Percentiles rank a stretch among this genome's conserved stretches.
Conservation (phyloP, 2,888 invertebrate genomes). For the Perizoma flavofasciatum region DNA sequence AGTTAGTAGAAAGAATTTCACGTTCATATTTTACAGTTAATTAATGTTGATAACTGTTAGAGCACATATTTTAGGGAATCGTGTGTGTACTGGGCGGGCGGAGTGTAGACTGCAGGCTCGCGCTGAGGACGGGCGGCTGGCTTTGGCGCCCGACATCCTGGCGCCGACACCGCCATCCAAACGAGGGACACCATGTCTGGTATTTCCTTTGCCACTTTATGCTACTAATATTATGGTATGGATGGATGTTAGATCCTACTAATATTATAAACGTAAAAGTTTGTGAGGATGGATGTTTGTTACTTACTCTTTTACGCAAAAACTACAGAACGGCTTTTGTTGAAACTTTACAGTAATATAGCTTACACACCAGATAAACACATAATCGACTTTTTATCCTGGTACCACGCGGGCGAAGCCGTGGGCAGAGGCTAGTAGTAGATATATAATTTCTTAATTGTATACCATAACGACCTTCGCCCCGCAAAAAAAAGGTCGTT, state of each 20-base stretch:
- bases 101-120: constrained; percentile 43
- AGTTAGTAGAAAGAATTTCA: constrained; percentile 15
- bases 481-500: too few relatives aligned
- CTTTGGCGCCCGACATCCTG: constrained; percentile 53
- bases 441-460: too few relatives aligned
- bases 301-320: too few relatives aligned
- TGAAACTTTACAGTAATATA: too few relatives aligned
- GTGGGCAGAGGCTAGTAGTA: too few relatives aligned
- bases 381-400: too few relatives aligned
- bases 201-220: constrained; percentile 2
- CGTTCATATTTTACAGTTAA: constrained; percentile 9
- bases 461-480: too few relatives aligned
- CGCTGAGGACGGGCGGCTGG: constrained; percentile 35
- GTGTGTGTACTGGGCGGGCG: constrained; percentile 38
- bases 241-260: background rate
- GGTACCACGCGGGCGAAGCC: too few relatives aligned
- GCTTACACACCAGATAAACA: too few relatives aligned
- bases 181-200: constrained; percentile 14
- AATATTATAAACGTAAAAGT: too few relatives aligned
- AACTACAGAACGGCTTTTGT: too few relatives aligned
- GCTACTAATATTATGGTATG: background rate
- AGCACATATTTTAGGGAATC: background rate
- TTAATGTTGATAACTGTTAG: background rate
- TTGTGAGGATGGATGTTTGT: too few relatives aligned
- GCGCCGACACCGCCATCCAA: constrained; percentile 45